These are phyloP conservation scores for Microctenopoma steveboyesi DNA, from an alignment of 2,797 vertebrate genomes.

Conservation along the genomic window DNA sequence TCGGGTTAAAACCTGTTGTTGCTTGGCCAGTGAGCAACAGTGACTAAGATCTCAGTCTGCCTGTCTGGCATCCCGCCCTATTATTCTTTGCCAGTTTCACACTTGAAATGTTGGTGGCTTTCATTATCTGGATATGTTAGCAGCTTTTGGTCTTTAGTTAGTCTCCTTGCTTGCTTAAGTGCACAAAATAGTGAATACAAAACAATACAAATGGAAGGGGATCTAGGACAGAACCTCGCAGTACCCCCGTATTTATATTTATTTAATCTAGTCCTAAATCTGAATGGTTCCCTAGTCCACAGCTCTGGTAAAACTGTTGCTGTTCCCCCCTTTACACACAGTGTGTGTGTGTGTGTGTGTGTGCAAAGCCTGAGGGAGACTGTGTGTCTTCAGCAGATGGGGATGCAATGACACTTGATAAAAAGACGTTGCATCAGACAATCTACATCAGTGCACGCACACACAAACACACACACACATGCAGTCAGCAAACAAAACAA, in stretches of 20 bases:
- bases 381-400: constrained; percentile 75
- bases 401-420: constrained; percentile 73
- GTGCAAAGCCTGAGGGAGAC: constrained; percentile 34
- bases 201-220: neutral
- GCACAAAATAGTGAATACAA: neutral
- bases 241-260: neutral
- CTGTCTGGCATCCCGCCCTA: constrained; percentile 18
- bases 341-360: constrained; percentile 7
- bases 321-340: neutral
- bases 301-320: neutral
- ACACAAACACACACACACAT: constrained; percentile 9
- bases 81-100: constrained; percentile 32
- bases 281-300: neutral
- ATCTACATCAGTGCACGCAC: constrained; percentile 17
- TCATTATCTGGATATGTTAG: constrained; percentile 37
- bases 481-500: constrained; percentile 53
- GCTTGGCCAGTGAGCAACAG: too few species aligned
- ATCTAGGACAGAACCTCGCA: constrained; percentile 9
- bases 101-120: constrained; percentile 31
- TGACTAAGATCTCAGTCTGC: constrained; percentile 43
- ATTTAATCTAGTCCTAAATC: neutral
- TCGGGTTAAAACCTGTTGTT: constrained; percentile 57
- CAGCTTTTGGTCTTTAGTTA: constrained; percentile 8
- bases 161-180: neutral
- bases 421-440: constrained; percentile 65